A percentile compares a stretch with the other conserved stretches of the same genome.
Evolutionary conservation across 2,113 vertebrate species (phyloP).

Genomic region (Poeciliopsis turrubarensis): DNA sequence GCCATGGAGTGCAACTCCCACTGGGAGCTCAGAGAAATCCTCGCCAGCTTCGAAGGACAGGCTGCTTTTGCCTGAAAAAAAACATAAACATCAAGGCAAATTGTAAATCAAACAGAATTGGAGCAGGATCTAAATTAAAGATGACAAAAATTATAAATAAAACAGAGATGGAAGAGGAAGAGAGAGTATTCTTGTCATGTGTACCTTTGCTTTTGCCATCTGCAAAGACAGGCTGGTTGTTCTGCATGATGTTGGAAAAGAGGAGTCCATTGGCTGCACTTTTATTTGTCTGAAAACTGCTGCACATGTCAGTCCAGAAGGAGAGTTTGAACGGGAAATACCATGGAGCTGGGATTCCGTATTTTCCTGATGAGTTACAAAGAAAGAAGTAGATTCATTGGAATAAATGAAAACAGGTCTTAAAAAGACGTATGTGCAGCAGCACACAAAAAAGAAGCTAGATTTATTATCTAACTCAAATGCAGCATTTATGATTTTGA

Average conservation of each 20-base stretch:
- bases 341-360: conserved; percentile 90
- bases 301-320: conserved; percentile 87
- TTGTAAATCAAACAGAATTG: conserved; percentile 36
- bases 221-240: conserved; percentile 72
- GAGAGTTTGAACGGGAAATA: conserved; percentile 92
- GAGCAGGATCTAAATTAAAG: conserved; percentile 17
- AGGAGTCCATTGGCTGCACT: conserved; percentile 75
- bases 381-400: not conserved
- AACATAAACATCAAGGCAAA: conserved; percentile 33
- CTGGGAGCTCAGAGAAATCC: conserved; percentile 82
- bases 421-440: not conserved
- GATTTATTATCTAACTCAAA: too few species aligned
- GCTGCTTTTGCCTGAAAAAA: conserved; percentile 53
- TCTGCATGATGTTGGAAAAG: conserved; percentile 87
- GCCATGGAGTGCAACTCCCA: conserved; percentile 88
- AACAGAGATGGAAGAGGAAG: conserved; percentile 7
- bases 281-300: conserved; percentile 64
- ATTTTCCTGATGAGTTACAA: conserved; percentile 82
- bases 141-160: conserved; percentile 9
- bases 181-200: not conserved
- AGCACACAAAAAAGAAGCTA: too few species aligned
- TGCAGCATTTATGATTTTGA: too few species aligned
- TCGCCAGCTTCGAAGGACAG: conserved; percentile 80
- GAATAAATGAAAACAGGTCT: not conserved
- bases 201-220: conserved; percentile 73